Conservation (phyloP, 2,113 vertebrate genomes). For the Octodon degus region DNA sequence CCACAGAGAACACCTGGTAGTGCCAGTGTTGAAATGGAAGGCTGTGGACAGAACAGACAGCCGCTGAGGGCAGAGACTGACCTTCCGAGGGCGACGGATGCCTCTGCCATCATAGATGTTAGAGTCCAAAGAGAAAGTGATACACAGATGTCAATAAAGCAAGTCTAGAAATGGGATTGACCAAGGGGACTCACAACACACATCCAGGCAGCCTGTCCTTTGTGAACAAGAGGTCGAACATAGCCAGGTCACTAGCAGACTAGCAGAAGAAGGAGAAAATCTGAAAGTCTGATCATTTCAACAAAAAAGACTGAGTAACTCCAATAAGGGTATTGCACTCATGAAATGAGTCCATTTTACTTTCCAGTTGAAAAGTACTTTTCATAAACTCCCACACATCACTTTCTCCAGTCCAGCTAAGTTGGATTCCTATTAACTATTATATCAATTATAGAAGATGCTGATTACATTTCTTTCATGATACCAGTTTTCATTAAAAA, state of each 20-base stretch:
- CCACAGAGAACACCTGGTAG: background rate
- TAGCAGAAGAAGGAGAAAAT: background rate
- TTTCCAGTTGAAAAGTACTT: background rate
- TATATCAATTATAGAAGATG: constrained; percentile 33
- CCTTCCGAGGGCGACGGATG: background rate
- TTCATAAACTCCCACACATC: background rate
- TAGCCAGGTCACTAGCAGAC: background rate
- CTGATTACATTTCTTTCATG: constrained; percentile 7
- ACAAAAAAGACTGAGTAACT: background rate
- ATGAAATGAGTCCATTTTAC: background rate
- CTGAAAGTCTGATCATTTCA: background rate
- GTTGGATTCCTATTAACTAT: background rate
- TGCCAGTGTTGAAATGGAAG: background rate
- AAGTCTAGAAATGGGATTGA: background rate
- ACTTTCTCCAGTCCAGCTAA: background rate
- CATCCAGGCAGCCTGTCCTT: background rate
- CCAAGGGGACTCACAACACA: background rate
- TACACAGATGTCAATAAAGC: background rate
- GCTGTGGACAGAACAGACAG: background rate
- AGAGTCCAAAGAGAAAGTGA: background rate
- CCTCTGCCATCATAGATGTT: background rate
- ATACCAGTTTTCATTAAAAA: background rate
- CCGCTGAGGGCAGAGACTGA: background rate
- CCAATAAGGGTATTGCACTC: background rate
- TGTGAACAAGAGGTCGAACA: background rate